These are phyloP conservation scores for Drosophila melanosoma DNA, from an alignment of 2,888 invertebrate species.

Conservation along the genomic window DNA sequence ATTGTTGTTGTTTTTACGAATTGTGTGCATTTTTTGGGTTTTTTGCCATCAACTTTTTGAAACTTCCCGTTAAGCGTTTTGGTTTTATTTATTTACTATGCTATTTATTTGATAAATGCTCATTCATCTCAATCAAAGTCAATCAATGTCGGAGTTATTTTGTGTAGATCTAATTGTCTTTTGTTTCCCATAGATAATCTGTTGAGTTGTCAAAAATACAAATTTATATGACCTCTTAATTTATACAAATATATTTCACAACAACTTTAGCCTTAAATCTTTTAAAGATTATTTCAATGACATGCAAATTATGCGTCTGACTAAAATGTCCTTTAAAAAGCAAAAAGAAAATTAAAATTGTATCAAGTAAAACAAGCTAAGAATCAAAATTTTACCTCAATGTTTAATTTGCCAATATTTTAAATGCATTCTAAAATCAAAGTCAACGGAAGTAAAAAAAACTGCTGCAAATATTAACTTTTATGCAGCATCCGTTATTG, in stretches of 20 bases:
- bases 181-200: constrained; percentile 6
- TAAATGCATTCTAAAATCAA: constrained; percentile 38
- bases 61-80: constrained; percentile 26
- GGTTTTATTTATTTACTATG: neutral
- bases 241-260: neutral
- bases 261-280: neutral
- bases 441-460: constrained; percentile 1
- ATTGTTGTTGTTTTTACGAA: constrained; percentile 5
- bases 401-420: constrained; percentile 22
- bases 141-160: constrained; percentile 5
- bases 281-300: neutral
- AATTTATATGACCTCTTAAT: constrained; percentile 3
- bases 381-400: constrained; percentile 54
- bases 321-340: neutral
- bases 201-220: neutral
- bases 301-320: neutral
- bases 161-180: constrained; percentile 9
- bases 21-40: constrained; percentile 35
- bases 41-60: constrained; percentile 23
- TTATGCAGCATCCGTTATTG: constrained; percentile 24
- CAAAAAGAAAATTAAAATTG: constrained; percentile 7
- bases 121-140: constrained; percentile 20
- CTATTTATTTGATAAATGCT: neutral
- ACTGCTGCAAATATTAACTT: neutral
- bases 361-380: constrained; percentile 56